Conservation (phyloP, 1,140 invertebrate species). For the Halesus radiatus region DNA sequence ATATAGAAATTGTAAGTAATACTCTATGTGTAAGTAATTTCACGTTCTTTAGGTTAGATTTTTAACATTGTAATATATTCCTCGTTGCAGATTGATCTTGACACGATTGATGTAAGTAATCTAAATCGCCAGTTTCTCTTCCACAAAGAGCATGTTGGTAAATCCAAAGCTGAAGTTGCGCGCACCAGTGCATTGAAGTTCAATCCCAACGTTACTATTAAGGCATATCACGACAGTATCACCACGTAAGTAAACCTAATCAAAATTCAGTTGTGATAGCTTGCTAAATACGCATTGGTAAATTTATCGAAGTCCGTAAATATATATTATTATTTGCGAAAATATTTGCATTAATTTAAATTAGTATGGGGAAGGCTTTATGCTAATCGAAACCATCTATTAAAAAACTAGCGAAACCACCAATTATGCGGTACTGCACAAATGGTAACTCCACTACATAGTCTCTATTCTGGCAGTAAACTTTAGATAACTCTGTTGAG, state of each 20-base stretch:
- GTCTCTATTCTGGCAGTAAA: too few species aligned
- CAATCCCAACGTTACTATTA: constrained; percentile 90
- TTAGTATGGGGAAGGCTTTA: too few species aligned
- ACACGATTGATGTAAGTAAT: constrained; percentile 99
- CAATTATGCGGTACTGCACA: too few species aligned
- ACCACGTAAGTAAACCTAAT: constrained; percentile 78
- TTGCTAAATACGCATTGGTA: neutral
- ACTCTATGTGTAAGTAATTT: neutral
- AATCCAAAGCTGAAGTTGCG: constrained; percentile 93
- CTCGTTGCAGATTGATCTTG: constrained; percentile 94
- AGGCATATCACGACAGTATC: constrained; percentile 94
- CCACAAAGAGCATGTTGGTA: constrained; percentile 97
- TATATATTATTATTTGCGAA: too few species aligned
- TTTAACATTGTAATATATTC: constrained; percentile 42
- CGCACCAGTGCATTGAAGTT: constrained; percentile 90
- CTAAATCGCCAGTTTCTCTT: constrained; percentile 99
- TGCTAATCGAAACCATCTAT: too few species aligned
- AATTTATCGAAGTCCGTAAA: too few species aligned
- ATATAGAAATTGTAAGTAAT: constrained; percentile 93
- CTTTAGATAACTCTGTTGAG: too few species aligned
- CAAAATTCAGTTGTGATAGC: too few species aligned
- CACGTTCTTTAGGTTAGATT: constrained; percentile 1
- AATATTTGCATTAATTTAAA: too few species aligned
- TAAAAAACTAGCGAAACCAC: too few species aligned
- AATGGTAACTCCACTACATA: too few species aligned